These are phyloP conservation scores for Meloidogyne floridensis DNA, from an alignment of 1,140 invertebrate species.

Conservation along the genomic window DNA sequence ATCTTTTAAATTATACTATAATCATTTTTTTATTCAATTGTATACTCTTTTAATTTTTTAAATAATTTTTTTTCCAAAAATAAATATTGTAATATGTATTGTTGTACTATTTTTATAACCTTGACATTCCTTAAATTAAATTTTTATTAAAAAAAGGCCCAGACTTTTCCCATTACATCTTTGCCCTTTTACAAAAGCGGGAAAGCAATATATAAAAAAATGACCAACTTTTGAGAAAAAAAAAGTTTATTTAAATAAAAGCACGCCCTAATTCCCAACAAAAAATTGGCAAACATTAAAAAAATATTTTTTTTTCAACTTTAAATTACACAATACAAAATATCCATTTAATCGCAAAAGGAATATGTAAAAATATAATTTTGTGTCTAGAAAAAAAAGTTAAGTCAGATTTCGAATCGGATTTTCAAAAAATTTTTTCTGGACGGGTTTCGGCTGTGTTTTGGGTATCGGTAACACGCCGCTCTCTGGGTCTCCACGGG, in stretches of 20 bases:
- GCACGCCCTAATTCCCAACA: background rate
- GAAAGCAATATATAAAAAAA: no score
- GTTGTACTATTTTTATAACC: background rate
- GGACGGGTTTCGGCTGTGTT: no score
- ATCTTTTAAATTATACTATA: no score
- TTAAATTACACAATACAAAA: background rate
- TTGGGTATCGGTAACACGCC: no score
- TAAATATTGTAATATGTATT: no score
- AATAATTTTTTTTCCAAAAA: no score
- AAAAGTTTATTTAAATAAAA: background rate
- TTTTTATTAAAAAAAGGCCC: background rate
- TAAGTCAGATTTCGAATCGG: no score
- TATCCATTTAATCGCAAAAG: background rate
- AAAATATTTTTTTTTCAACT: background rate
- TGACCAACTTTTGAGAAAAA: background rate
- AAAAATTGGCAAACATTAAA: slow-evolving; percentile 3
- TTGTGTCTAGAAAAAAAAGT: background rate
- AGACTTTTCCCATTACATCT: background rate
- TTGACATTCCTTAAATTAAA: background rate
- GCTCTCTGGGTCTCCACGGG: no score
- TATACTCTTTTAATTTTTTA: no score
- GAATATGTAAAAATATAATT: no score
- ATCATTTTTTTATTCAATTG: no score
- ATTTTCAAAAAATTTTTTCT: background rate
- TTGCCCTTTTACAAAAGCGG: slow-evolving; percentile 1